Base-by-base conservation (phyloP, 2,797 vertebrate species). In the Rhinoraja longicauda region DNA sequence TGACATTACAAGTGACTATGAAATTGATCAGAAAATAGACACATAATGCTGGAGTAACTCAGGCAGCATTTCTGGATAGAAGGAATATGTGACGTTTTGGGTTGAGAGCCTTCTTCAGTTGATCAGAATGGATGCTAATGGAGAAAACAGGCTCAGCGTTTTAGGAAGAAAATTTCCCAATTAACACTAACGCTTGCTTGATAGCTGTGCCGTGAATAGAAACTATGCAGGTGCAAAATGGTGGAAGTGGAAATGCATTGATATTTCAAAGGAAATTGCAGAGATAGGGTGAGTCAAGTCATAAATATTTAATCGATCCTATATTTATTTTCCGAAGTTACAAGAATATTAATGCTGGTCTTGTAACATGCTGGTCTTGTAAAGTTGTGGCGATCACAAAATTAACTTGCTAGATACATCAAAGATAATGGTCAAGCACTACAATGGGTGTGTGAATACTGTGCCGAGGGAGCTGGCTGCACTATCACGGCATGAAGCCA, bases 401-500 rank as follows among this genome's bases (percentile, higher is more conserved):
- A 32, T 88, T 8, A 88, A 88, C 4, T 3, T 88, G 62, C 62
- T 36, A 62, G n/a, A 88, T 36, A 67, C 7, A 32, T 84, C 29
- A 84, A 84, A 53, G 53, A 32, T 62, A 1, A 73, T 21, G 70
- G 17, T 73, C 17, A 73, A 0, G 24, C 67, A 26, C 19, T 4
- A 6, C 15, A 88, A 59, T 88, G 62, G 84, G 59, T 67, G n/a
- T 36, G 59, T 21, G n/a, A 21, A 24, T 64, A 62, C 84, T 53
- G 62, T 24, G 62, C 59, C 19, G 17, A 67, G 64, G 62, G n/a
- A 88, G 62, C 62, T 62, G 64, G 84, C 84, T 67, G 84, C 59
- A 67, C 17, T 67, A 67, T 67, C 84, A 88, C 59, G 59, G 62
- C 84, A 88, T 88, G 84, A 67, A 88, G 84, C 84, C 84, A 88